Base-by-base conservation (phyloP, 2,888 invertebrate genomes). In the Dolomedes plantarius region DNA sequence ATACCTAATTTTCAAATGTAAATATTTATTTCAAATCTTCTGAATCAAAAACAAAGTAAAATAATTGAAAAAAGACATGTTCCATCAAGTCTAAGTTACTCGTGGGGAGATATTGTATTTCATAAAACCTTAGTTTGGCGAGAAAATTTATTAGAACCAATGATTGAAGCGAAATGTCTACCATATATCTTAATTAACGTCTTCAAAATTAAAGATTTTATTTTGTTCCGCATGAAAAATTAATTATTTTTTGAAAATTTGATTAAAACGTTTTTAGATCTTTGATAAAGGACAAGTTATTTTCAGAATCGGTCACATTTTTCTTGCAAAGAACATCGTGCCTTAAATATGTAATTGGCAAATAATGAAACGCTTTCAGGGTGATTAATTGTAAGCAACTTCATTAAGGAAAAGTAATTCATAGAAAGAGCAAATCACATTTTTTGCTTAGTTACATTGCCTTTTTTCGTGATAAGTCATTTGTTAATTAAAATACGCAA, bases 261-360 rank as follows among this genome's bases (percentile, higher is more conserved):
- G 0, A 41, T 1, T 13, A 41, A 39, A 69, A 23, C n/a, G n/a
- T n/a, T n/a, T n/a, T n/a, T n/a, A n/a, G n/a, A n/a, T n/a, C n/a
- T n/a, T n/a, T n/a, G n/a, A n/a, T n/a, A n/a, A n/a, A n/a, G n/a
- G n/a, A n/a, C n/a, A n/a, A n/a, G n/a, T n/a, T n/a, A n/a, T n/a
- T n/a, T n/a, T n/a, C n/a, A n/a, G n/a, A n/a, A 13, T n/a, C n/a
- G n/a, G n/a, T n/a, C n/a, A n/a, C 1, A 16, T 3, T 50, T 50
- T 50, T 50, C 6, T 1, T 16, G 16, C 5, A 19, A 3, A 19
- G 16, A 50, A n/a, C 16, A 31, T n/a, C n/a, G n/a, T n/a, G n/a
- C n/a, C n/a, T n/a, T 71, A 62, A 71, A 78, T 71, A 71, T 71
- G 9, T 78, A 71, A 77, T 78, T 78, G 29, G 6, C n/a, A 39